These are phyloP conservation scores for Aurelia aurita DNA, from an alignment of 30 jellyfish, hydroid and myxozoan species.

Conservation along the genomic window DNA sequence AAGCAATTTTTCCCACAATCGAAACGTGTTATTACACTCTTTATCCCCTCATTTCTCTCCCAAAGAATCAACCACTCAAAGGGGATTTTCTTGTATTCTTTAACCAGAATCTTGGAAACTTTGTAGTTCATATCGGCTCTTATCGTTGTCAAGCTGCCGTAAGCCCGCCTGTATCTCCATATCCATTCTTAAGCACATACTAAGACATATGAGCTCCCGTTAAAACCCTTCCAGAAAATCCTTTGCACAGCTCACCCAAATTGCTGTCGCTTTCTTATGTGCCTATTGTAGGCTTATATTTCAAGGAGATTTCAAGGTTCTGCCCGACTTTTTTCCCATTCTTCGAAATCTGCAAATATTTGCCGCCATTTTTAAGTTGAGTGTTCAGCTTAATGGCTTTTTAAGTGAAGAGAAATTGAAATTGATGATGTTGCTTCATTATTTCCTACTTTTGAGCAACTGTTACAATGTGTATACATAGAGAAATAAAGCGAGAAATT, in stretches of 20 bases:
- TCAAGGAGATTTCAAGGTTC: background rate
- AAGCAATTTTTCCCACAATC: too few relatives aligned
- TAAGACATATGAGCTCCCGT: background rate
- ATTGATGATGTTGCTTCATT: too few relatives aligned
- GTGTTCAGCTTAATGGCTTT: background rate
- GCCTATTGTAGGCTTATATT: background rate
- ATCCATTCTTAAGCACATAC: background rate
- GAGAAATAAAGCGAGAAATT: too few relatives aligned
- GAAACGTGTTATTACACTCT: too few relatives aligned
- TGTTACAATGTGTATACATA: too few relatives aligned
- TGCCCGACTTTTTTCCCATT: background rate
- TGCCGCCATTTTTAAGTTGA: background rate
- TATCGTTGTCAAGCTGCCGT: background rate
- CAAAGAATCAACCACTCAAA: too few relatives aligned
- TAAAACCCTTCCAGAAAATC: constrained; percentile 8
- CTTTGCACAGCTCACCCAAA: background rate
- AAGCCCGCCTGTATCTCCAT: background rate
- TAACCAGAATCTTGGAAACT: too few relatives aligned
- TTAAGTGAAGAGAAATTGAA: background rate
- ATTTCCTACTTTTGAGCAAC: too few relatives aligned
- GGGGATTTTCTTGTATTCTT: too few relatives aligned
- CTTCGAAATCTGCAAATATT: background rate
- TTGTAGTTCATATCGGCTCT: too few relatives aligned
- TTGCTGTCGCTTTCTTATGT: background rate
- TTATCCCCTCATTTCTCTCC: too few relatives aligned